These are phyloP conservation scores for Anthrax anthrax DNA, from an alignment of 2,888 invertebrate species.

Conservation along the genomic window DNA sequence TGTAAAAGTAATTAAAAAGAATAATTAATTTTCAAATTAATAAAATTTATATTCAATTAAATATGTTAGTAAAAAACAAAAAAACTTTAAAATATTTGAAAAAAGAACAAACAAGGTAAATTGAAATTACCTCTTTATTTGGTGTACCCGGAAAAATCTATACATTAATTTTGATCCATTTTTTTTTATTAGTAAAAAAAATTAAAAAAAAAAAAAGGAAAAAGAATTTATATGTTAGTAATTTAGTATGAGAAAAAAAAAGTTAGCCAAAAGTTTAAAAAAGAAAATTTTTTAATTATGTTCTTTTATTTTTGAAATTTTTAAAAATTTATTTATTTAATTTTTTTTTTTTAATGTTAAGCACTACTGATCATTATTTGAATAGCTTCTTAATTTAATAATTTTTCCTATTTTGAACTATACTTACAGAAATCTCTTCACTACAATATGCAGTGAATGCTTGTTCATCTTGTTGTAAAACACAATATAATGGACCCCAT, in stretches of 20 bases:
- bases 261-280: not conserved
- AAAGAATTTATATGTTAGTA: not conserved
- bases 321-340: too few relatives aligned
- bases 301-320: too few relatives aligned
- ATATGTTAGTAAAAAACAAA: not conserved
- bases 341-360: too few relatives aligned
- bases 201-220: not conserved
- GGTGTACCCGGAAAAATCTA: constrained; percentile 36
- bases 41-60: not conserved
- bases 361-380: too few relatives aligned
- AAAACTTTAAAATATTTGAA: not conserved
- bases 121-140: constrained; percentile 32
- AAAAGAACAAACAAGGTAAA: not conserved
- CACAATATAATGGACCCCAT: constrained; percentile 61
- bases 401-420: too few relatives aligned
- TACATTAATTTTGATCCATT: not conserved
- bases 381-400: too few relatives aligned
- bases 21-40: too few relatives aligned
- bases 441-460: constrained; percentile 55
- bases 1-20: not conserved
- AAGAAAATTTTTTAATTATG: too few relatives aligned
- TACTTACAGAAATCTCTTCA: constrained; percentile 57
- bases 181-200: constrained; percentile 2
- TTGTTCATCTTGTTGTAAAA: constrained; percentile 54
- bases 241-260: not conserved